Percentiles rank a stretch among this genome's conserved stretches.
Evolutionary conservation across 1,140 invertebrate species (phyloP).

Genomic region (Semibalanus balanoides): DNA sequence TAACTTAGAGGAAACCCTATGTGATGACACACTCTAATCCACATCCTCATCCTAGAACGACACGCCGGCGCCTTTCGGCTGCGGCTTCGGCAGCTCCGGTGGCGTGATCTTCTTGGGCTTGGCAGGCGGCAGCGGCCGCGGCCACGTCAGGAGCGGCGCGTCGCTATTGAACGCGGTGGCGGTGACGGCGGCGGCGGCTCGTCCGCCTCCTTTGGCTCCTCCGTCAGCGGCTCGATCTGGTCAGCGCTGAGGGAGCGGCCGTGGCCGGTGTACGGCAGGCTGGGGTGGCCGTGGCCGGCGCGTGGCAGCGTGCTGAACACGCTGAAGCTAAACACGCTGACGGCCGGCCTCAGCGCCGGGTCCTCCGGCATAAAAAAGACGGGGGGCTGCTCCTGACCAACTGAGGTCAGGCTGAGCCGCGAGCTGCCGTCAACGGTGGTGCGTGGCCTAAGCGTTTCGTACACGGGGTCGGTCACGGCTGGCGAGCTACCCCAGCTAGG

Average conservation of each 20-base stretch:
- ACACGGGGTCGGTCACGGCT: slow-evolving; percentile 47
- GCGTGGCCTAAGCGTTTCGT: slow-evolving; percentile 76
- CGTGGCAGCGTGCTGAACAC: not conserved
- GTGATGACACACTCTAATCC: too few relatives aligned
- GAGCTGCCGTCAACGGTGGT: slow-evolving; percentile 75
- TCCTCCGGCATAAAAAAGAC: too few relatives aligned
- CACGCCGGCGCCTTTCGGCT: too few relatives aligned
- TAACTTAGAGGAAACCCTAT: too few relatives aligned
- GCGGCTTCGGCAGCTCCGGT: too few relatives aligned
- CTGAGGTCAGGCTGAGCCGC: slow-evolving; percentile 47
- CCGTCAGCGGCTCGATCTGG: not conserved
- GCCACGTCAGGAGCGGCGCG: too few relatives aligned
- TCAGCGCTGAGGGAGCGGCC: not conserved
- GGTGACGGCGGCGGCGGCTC: not conserved
- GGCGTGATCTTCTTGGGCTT: too few relatives aligned
- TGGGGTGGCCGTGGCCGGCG: not conserved
- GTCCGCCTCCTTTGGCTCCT: not conserved
- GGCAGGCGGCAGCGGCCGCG: too few relatives aligned
- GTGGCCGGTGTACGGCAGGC: not conserved
- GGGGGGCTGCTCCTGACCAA: slow-evolving; percentile 5
- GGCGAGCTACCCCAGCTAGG: slow-evolving; percentile 47
- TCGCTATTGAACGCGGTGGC: too few relatives aligned
- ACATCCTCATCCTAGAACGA: too few relatives aligned
- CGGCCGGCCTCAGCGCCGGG: not conserved
- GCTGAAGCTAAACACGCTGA: not conserved